Percentiles rank a stretch among this genome's conserved stretches.
phyloP scores from a whole-genome alignment of 2,888 invertebrate species.

The Choreutis nemorana region DNA sequence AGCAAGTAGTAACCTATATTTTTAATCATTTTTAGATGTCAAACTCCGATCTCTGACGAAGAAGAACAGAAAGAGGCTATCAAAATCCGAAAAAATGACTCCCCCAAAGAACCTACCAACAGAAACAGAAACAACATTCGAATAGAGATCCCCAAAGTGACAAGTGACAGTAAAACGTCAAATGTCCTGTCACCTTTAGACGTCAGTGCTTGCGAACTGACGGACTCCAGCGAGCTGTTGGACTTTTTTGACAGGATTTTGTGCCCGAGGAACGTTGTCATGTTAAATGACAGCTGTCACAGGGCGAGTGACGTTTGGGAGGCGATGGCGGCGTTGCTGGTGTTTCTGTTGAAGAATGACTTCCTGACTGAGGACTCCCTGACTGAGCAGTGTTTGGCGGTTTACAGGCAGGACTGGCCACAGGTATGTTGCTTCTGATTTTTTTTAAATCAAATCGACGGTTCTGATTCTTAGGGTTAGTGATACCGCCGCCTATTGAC shows the following conservation, averaged over 20 bases:
- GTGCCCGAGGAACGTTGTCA: conserved; percentile 43
- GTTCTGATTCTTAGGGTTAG: no score
- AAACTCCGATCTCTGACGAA: conserved; percentile 30
- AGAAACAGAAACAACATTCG: no score
- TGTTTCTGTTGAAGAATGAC: conserved; percentile 57
- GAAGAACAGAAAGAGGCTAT: conserved; percentile 13
- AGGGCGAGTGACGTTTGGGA: conserved; percentile 34
- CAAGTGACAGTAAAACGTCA: conserved; percentile 1
- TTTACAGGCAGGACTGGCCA: conserved; percentile 74
- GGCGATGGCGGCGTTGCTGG: conserved; percentile 42
- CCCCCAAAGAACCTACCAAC: conserved; percentile 4
- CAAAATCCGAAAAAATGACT: neutral
- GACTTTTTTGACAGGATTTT: conserved; percentile 44
- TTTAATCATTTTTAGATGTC: no score
- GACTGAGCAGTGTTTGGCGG: conserved; percentile 71
- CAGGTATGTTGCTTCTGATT: conserved; percentile 33
- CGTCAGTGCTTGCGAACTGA: no score
- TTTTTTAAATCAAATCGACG: neutral
- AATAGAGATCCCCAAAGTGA: neutral
- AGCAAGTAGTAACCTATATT: no score
- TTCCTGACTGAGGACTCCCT: conserved; percentile 68
- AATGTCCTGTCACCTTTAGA: no score
- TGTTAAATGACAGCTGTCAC: conserved; percentile 24
- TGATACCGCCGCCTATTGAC: no score
- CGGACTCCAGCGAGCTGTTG: conserved; percentile 17